These are phyloP conservation scores for Podiceps cristatus DNA, from an alignment of 2,113 vertebrate genomes.

Conservation along the genomic window DNA sequence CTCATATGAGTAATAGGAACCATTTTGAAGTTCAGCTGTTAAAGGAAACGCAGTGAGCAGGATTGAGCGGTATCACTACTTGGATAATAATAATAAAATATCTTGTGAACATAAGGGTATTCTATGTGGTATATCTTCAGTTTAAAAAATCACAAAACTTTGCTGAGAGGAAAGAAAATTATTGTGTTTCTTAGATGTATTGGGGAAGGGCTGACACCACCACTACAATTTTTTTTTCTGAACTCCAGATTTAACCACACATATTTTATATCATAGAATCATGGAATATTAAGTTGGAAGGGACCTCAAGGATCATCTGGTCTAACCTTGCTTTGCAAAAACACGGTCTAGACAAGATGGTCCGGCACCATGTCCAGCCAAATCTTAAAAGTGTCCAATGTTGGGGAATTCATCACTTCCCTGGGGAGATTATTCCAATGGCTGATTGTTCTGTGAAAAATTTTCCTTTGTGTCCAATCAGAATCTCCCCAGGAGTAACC, in stretches of 20 bases:
- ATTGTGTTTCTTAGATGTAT: neutral
- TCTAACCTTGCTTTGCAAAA: neutral
- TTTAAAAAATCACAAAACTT: neutral
- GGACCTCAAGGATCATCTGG: neutral
- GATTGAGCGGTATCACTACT: neutral
- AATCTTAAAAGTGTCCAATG: neutral
- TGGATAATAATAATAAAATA: neutral
- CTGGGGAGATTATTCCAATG: neutral
- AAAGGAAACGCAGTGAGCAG: neutral
- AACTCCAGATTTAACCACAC: neutral
- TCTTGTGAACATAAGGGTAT: neutral
- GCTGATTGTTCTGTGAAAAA: neutral
- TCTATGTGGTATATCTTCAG: neutral
- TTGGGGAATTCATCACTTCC: neutral
- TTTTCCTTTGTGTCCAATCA: neutral
- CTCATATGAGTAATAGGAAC: neutral
- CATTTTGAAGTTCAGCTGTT: neutral
- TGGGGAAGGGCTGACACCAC: neutral
- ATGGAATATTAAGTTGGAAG: neutral
- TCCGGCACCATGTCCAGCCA: neutral
- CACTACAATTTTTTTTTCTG: neutral
- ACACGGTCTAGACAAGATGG: neutral
- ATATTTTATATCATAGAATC: neutral
- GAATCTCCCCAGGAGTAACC: neutral
- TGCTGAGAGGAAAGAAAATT: neutral